Evolutionary conservation across 2,888 invertebrate genomes (phyloP), one percentile per base, ranked within the genome.

Genomic region (Anaspis maculata): DNA sequence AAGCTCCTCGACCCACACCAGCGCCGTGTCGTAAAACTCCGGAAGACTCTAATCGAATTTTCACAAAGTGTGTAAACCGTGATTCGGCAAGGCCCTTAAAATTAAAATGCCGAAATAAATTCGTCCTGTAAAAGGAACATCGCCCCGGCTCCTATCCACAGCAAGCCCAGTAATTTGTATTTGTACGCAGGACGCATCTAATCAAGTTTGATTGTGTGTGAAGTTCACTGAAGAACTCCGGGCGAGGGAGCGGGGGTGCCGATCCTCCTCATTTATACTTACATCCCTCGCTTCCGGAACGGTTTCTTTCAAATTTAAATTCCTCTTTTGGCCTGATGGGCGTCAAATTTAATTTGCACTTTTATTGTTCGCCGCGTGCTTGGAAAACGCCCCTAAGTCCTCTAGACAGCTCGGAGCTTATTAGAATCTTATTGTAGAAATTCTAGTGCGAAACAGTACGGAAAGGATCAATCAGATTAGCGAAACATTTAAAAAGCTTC

Each of bases 141-240:
- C n/a, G n/a, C n/a, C n/a, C n/a, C n/a, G n/a, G n/a, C n/a, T n/a
- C n/a, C n/a, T n/a, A n/a, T n/a, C n/a, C n/a, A n/a, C n/a, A 34
- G 16, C 28, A 27, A 14, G 13, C 15, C 14, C 23, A 34, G 28
- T 26, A 26, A 39, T 39, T 34, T 25, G 30, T 31, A 32, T 32
- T 27, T 35, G 30, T 15, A 14, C 32, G 26, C 30, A 30, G 30
- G 27, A 35, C 39, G 34, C 34, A 34, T 39, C 39, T 32, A 39
- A 39, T 39, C 39, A 39, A 35, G 34, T 31, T 39, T 39, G 39
- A 39, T 39, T 39, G 39, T 32, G 39, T 39, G 39, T 39, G 34
- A 39, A 39, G 34, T 38, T 30, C 32, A n/a, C n/a, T n/a, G n/a
- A n/a, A n/a, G n/a, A n/a, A n/a, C n/a, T n/a, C n/a, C n/a, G n/a